Evolutionary conservation across 2,797 vertebrate species (phyloP).

Genomic region (Tragelaphus oryx): DNA sequence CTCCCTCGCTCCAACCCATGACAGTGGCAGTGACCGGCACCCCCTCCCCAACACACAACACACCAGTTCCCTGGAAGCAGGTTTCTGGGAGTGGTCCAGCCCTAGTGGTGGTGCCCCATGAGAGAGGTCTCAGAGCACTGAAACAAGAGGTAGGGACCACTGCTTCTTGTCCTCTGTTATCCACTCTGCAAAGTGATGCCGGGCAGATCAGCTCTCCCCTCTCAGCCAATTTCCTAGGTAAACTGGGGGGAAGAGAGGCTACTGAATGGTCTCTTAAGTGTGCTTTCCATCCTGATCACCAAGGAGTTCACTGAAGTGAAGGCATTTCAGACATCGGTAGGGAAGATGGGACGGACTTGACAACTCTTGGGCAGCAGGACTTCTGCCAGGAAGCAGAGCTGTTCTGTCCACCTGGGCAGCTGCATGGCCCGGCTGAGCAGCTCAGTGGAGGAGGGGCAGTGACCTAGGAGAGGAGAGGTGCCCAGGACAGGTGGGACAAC

Average conservation of each 20-base stretch:
- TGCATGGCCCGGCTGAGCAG: neutral
- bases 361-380: neutral
- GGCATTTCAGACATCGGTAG: neutral
- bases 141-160: neutral
- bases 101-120: neutral
- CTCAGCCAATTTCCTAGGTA: neutral
- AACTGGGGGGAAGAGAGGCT: neutral
- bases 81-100: neutral
- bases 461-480: neutral
- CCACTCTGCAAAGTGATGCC: neutral
- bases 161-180: neutral
- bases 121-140: neutral
- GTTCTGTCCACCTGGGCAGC: neutral
- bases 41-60: neutral
- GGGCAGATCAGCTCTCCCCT: neutral
- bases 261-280: neutral
- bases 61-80: neutral
- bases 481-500: neutral
- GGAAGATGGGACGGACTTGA: neutral
- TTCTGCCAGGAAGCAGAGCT: neutral
- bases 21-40: neutral
- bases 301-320: neutral
- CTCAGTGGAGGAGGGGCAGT: neutral
- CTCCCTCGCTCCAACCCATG: neutral
- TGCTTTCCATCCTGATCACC: neutral